phyloP scores from a whole-genome alignment of 2,888 invertebrate genomes.

The Baccha elongata region DNA sequence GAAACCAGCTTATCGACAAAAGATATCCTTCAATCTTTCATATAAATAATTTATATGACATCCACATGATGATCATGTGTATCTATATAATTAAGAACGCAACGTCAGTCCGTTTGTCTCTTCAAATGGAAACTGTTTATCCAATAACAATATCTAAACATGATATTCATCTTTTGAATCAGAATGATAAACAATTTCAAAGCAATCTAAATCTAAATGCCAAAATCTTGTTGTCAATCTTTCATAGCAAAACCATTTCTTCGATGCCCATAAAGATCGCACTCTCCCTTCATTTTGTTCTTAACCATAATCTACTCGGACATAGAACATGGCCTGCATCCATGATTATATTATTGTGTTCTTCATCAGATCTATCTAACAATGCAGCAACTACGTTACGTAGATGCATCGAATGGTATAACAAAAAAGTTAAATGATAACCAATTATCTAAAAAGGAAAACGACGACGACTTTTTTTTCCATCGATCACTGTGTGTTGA shows the following conservation, averaged over 20 bases:
- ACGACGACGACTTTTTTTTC: conserved; percentile 38
- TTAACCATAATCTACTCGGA: conserved; percentile 10
- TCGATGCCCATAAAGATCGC: conserved; percentile 62
- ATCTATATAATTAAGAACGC: conserved; percentile 4
- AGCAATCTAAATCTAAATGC: conserved; percentile 54
- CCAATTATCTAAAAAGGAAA: conserved; percentile 70
- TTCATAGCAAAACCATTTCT: conserved; percentile 41
- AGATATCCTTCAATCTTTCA: too few relatives aligned
- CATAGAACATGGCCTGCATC: conserved; percentile 37
- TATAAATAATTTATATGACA: too few relatives aligned
- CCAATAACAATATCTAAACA: conserved; percentile 1
- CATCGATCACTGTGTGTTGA: conserved; percentile 37
- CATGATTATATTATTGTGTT: conserved; percentile 25
- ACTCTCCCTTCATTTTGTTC: conserved; percentile 28
- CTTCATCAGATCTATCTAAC: background rate
- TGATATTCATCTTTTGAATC: conserved; percentile 28
- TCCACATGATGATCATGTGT: too few relatives aligned
- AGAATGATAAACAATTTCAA: conserved; percentile 40
- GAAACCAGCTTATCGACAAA: too few relatives aligned
- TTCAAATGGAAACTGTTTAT: background rate
- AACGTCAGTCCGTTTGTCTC: background rate
- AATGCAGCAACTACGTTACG: background rate
- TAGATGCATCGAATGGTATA: conserved; percentile 19
- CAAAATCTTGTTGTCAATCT: conserved; percentile 61
- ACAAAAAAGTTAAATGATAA: conserved; percentile 66